phyloP scores from a whole-genome alignment of 1,140 invertebrate species.

The Cylas formicarius region DNA sequence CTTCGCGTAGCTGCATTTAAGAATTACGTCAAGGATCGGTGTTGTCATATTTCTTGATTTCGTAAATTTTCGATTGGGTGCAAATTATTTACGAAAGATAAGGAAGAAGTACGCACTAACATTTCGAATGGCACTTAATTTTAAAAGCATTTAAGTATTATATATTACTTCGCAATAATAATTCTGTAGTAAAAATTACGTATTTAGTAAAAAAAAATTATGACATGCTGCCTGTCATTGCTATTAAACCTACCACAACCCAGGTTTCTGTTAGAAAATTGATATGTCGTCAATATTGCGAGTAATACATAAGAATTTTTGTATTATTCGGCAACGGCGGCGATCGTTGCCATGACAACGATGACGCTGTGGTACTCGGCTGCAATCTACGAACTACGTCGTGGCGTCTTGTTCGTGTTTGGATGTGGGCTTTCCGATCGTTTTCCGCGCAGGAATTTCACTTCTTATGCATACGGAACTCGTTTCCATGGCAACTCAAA shows the following conservation, averaged over 20 bases:
- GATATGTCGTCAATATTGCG: not conserved
- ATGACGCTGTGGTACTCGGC: slow-evolving; percentile 31
- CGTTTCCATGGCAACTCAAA: slow-evolving; percentile 17
- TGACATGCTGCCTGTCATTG: not conserved
- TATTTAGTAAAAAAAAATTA: not conserved
- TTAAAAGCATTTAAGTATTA: no score
- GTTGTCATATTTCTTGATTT: no score
- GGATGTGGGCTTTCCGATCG: not conserved
- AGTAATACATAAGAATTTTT: not conserved
- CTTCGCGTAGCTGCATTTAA: no score
- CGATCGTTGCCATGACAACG: slow-evolving; percentile 32
- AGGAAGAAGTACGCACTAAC: no score
- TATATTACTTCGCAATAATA: not conserved
- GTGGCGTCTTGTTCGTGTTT: slow-evolving; percentile 1
- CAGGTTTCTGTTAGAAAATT: not conserved
- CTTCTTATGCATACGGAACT: slow-evolving; percentile 12
- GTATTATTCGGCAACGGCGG: slow-evolving; percentile 7
- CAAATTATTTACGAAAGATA: no score
- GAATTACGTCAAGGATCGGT: no score
- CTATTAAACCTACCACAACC: not conserved
- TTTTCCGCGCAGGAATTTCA: not conserved
- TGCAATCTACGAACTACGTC: slow-evolving; percentile 23
- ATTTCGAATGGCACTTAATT: no score
- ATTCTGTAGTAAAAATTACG: not conserved
- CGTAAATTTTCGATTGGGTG: no score